These are phyloP conservation scores for Athripsodes cinereus DNA, from an alignment of 2,888 invertebrate species.

Conservation along the genomic window DNA sequence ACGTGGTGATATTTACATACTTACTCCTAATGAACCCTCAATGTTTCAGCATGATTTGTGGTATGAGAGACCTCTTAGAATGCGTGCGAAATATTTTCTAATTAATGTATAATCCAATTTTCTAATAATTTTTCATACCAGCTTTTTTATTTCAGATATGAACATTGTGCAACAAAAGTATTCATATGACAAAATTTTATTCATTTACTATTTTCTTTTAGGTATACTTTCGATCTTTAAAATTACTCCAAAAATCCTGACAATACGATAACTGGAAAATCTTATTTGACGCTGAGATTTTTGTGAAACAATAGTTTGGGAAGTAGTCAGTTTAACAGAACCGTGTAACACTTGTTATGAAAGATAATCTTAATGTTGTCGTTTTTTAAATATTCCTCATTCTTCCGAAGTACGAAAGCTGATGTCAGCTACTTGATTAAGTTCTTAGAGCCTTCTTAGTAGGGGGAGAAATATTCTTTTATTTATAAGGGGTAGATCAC, in stretches of 20 bases:
- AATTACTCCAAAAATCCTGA: too few relatives aligned
- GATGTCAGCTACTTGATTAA: conserved; percentile 29
- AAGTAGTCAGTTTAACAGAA: too few relatives aligned
- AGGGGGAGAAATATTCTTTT: conserved; percentile 28
- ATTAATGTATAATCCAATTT: conserved; percentile 7
- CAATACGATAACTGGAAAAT: too few relatives aligned
- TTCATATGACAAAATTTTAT: too few relatives aligned
- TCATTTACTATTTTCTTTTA: too few relatives aligned
- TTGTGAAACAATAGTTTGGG: too few relatives aligned
- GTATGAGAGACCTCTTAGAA: not conserved
- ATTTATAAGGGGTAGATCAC: conserved; percentile 24
- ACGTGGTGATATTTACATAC: conserved; percentile 11
- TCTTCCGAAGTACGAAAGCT: conserved; percentile 19
- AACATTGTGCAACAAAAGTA: too few relatives aligned
- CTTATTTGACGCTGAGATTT: too few relatives aligned
- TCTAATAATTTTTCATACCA: too few relatives aligned
- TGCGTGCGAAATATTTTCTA: conserved; percentile 6
- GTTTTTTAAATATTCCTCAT: conserved; percentile 24
- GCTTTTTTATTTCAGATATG: too few relatives aligned
- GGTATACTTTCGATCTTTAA: too few relatives aligned
- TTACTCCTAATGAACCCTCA: conserved; percentile 6
- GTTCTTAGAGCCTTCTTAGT: conserved; percentile 26
- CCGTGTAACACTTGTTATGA: not conserved
- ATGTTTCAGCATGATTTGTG: not conserved
- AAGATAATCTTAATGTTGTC: conserved; percentile 21